phyloP scores from a whole-genome alignment of 2,797 vertebrate genomes.

The Enteromius radiatus region DNA sequence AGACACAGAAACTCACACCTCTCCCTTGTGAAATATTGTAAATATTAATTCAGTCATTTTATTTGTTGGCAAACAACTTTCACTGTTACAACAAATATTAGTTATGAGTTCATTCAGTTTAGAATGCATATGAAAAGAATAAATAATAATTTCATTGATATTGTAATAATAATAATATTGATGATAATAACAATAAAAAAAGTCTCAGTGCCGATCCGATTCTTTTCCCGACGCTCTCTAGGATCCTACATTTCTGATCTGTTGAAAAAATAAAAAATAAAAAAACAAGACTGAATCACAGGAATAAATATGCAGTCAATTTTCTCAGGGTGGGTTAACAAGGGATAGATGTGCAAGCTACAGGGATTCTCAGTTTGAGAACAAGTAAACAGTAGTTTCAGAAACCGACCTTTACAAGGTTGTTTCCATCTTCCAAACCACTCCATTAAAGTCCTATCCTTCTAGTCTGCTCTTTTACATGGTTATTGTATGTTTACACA shows the following conservation, averaged over 20 bases:
- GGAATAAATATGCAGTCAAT: conserved; percentile 89
- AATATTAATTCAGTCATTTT: conserved; percentile 97
- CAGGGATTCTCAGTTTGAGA: conserved; percentile 74
- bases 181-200: conserved; percentile 79
- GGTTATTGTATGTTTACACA: conserved; percentile 17
- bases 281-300: conserved; percentile 63
- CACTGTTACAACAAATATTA: conserved; percentile 99
- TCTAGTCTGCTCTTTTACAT: conserved; percentile 28
- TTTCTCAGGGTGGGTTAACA: conserved; percentile 56
- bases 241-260: conserved; percentile 66
- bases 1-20: conserved; percentile 62
- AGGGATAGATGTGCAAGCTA: conserved; percentile 79
- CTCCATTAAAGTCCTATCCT: conserved; percentile 23
- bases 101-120: conserved; percentile 99
- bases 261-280: conserved; percentile 65
- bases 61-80: conserved; percentile 99
- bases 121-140: conserved; percentile 98
- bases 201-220: conserved; percentile 74
- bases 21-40: conserved; percentile 72
- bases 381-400: conserved; percentile 76
- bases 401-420: conserved; percentile 69
- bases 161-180: conserved; percentile 81
- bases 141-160: conserved; percentile 89
- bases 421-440: conserved; percentile 58
- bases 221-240: conserved; percentile 58